phyloP scores from a whole-genome alignment of 2,113 vertebrate species.

The Neofelis nebulosa region DNA sequence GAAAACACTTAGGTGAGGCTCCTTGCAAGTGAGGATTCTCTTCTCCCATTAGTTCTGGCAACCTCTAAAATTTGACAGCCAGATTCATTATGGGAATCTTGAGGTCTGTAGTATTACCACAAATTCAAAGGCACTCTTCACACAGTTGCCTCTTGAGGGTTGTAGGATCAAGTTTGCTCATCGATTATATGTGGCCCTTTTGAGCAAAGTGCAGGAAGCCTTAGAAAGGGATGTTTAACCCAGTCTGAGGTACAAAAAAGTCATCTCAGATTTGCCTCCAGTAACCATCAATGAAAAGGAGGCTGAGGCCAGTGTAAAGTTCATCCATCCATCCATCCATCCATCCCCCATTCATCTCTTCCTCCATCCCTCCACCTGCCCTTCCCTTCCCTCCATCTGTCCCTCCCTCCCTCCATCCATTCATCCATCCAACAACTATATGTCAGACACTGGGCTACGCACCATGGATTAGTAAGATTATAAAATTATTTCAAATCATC shows the following conservation, averaged over 20 bases:
- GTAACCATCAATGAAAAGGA: background rate
- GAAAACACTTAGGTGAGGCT: conserved; percentile 3
- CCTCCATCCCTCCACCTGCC: background rate
- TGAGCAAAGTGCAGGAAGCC: background rate
- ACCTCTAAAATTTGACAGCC: conserved; percentile 80
- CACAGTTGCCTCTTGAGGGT: conserved; percentile 55
- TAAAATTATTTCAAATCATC: background rate
- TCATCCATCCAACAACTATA: background rate
- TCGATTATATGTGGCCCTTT: conserved; percentile 26
- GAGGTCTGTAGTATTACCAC: conserved; percentile 67
- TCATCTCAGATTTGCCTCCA: background rate
- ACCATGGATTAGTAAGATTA: background rate
- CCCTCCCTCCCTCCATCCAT: background rate
- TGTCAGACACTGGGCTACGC: background rate
- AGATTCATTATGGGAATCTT: conserved; percentile 73
- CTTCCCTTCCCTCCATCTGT: background rate
- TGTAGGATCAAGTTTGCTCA: conserved; percentile 42
- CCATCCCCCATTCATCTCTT: background rate
- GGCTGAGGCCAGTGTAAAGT: background rate
- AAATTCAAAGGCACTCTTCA: conserved; percentile 72
- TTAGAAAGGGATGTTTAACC: background rate
- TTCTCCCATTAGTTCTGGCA: conserved; percentile 81
- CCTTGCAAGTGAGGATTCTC: conserved; percentile 62
- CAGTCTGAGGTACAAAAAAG: background rate
- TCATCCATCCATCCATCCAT: too few species aligned